These are phyloP conservation scores for Lacerta bilineata DNA, from an alignment of 2,797 vertebrate genomes.

Conservation along the genomic window DNA sequence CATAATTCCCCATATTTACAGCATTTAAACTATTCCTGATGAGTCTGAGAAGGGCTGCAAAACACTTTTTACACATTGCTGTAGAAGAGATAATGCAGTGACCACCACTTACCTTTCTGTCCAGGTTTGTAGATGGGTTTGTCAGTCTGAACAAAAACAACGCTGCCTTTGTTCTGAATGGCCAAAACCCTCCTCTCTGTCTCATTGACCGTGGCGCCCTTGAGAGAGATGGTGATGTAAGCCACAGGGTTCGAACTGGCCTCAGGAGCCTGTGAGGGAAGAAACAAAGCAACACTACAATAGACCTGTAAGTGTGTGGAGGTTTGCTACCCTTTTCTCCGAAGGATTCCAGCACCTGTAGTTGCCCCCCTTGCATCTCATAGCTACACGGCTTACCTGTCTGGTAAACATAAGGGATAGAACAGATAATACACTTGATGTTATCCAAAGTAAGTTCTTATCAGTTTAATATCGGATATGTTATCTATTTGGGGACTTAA, in stretches of 20 bases:
- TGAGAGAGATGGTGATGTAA: slow-evolving; percentile 73
- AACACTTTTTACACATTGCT: neutral
- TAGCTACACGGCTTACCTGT: neutral
- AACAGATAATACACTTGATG: too few relatives aligned
- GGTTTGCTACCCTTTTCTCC: too few relatives aligned
- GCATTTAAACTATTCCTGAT: neutral
- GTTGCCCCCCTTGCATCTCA: neutral
- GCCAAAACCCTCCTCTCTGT: slow-evolving; percentile 64
- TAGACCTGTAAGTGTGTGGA: neutral
- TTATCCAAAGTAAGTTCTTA: too few relatives aligned
- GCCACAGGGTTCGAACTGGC: slow-evolving; percentile 54
- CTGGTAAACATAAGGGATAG: neutral
- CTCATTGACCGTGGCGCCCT: slow-evolving; percentile 58
- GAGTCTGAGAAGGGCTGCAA: neutral
- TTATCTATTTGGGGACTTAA: too few relatives aligned
- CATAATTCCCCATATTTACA: neutral
- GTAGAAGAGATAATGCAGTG: neutral
- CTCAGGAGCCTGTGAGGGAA: slow-evolving; percentile 61
- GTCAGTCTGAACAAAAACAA: slow-evolving; percentile 76
- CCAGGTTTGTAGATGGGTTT: slow-evolving; percentile 77
- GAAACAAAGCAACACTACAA: neutral
- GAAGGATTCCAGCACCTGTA: neutral
- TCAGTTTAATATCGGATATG: too few relatives aligned
- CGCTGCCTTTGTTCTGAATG: slow-evolving; percentile 56
- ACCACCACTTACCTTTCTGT: slow-evolving; percentile 69